These are phyloP conservation scores for Ibidorhyncha struthersii DNA, from an alignment of 2,113 vertebrate genomes.

Conservation along the genomic window DNA sequence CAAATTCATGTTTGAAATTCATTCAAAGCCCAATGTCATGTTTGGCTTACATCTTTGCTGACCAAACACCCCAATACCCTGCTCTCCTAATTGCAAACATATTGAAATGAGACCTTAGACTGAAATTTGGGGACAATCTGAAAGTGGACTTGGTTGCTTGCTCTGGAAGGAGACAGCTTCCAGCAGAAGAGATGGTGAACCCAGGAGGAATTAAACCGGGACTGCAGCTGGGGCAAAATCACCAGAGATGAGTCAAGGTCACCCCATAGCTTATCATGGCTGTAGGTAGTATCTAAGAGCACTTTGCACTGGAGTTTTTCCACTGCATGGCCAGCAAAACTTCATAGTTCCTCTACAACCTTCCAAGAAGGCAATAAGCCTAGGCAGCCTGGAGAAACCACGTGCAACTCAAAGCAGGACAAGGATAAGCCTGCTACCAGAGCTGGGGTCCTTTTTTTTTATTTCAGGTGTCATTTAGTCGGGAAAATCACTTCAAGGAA, in stretches of 20 bases:
- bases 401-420: background rate
- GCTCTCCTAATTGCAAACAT: accelerated
- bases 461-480: background rate
- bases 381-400: background rate
- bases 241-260: background rate
- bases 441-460: background rate
- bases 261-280: background rate
- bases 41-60: accelerated
- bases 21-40: accelerated
- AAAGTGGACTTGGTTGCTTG: background rate
- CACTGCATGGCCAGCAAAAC: accelerated
- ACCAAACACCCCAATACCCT: background rate
- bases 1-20: background rate
- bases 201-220: background rate
- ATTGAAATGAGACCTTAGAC: background rate
- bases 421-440: background rate
- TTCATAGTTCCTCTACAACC: background rate
- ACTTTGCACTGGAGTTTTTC: background rate
- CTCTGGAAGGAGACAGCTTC: background rate
- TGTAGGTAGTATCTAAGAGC: too few relatives aligned
- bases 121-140: background rate
- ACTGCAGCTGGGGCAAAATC: background rate
- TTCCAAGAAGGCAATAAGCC: background rate
- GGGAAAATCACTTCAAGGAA: background rate
- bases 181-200: background rate